Conservation (phyloP, 2,797 vertebrate genomes). For the Myotis pilosus region DNA sequence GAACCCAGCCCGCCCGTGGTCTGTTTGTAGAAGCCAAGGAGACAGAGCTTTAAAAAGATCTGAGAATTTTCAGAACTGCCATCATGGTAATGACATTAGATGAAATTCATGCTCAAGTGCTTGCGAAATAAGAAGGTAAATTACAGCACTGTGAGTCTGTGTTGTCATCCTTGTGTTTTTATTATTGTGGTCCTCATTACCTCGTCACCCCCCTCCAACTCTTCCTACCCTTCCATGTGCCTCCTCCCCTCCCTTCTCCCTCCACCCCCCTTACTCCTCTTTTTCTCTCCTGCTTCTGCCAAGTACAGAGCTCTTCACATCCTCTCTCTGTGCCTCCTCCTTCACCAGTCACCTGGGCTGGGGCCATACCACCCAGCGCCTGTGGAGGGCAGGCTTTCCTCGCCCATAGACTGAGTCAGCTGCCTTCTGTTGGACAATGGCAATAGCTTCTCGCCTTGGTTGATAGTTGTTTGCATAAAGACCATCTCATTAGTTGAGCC, state of each 20-base stretch:
- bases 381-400: not conserved
- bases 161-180: not conserved
- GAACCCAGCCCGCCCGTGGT: fast-evolving
- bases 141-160: not conserved
- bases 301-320: not conserved
- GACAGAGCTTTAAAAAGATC: not conserved
- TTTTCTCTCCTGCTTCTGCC: not conserved
- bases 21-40: not conserved
- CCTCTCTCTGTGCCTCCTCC: not conserved
- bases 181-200: not conserved
- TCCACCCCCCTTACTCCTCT: too few species aligned
- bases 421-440: not conserved
- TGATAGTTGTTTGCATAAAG: not conserved
- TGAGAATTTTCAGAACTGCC: not conserved
- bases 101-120: not conserved
- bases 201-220: not conserved
- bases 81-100: not conserved
- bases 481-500: not conserved
- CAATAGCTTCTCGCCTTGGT: not conserved
- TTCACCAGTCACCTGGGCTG: too few species aligned
- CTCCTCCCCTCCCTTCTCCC: not conserved
- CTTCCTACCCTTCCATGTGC: fast-evolving
- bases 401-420: not conserved
- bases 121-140: not conserved
- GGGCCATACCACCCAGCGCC: not conserved